A percentile compares a stretch with the other conserved stretches of the same genome.
These are phyloP conservation scores for Athalia cordata DNA, from an alignment of 2,888 invertebrate species.

Conservation along the genomic window DNA sequence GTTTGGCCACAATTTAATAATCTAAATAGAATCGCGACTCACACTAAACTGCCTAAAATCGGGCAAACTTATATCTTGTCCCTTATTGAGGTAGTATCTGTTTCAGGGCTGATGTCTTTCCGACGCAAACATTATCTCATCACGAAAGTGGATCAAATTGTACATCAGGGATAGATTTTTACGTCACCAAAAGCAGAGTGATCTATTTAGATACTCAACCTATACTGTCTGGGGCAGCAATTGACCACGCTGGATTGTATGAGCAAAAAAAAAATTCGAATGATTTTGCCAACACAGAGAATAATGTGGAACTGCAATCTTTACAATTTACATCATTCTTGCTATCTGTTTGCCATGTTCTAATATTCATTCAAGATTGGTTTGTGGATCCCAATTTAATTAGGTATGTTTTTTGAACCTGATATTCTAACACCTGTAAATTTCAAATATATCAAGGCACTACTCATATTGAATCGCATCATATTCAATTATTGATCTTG, in stretches of 20 bases:
- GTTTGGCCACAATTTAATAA: too few relatives aligned
- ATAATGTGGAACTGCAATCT: slow-evolving; percentile 81
- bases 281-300: slow-evolving; percentile 80
- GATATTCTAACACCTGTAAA: background rate
- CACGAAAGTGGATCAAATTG: slow-evolving; percentile 83
- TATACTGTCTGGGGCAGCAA: slow-evolving; percentile 80
- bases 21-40: too few relatives aligned
- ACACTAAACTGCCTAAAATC: too few relatives aligned
- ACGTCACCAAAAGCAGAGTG: slow-evolving; percentile 80
- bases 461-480: background rate
- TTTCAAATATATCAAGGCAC: background rate
- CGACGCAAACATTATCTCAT: slow-evolving; percentile 62
- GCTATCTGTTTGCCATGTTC: slow-evolving; percentile 92
- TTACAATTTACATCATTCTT: slow-evolving; percentile 89
- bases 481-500: slow-evolving; percentile 45
- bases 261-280: slow-evolving; percentile 72
- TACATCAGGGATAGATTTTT: slow-evolving; percentile 84
- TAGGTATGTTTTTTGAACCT: slow-evolving; percentile 74
- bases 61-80: too few relatives aligned
- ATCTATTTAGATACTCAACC: slow-evolving; percentile 94
- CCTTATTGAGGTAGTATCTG: too few relatives aligned
- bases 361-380: slow-evolving; percentile 93
- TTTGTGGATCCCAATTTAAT: slow-evolving; percentile 88
- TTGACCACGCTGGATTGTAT: slow-evolving; percentile 74
- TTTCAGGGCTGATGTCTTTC: slow-evolving; percentile 66